Conservation (phyloP, 2,113 vertebrate genomes). For the Lasiurus borealis region DNA sequence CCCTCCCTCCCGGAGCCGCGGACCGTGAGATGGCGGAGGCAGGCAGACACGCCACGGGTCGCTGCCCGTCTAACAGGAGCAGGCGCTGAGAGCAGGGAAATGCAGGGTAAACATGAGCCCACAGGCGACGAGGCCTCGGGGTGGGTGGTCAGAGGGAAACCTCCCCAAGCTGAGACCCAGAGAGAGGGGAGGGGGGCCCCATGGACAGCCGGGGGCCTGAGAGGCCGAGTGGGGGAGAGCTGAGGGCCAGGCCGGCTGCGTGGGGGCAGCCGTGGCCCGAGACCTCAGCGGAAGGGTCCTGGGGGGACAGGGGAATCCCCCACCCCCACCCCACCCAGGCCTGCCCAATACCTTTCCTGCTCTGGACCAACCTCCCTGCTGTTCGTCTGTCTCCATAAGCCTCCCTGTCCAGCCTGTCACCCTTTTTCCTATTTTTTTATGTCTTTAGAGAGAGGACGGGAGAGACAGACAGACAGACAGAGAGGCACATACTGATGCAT, state of each 20-base stretch:
- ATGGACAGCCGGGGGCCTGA: background rate
- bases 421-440: background rate
- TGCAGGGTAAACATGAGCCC: accelerated
- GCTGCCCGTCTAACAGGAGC: background rate
- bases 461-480: no score
- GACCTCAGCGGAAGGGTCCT: background rate
- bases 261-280: background rate
- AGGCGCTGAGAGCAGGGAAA: background rate
- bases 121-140: background rate
- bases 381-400: background rate
- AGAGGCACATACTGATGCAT: background rate
- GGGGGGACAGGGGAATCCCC: background rate
- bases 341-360: background rate
- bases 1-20: background rate
- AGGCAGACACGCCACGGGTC: background rate
- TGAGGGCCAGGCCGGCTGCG: background rate
- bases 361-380: background rate
- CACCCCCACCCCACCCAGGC: background rate
- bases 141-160: background rate
- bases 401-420: background rate
- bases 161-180: background rate
- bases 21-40: background rate
- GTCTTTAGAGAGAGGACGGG: background rate
- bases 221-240: background rate
- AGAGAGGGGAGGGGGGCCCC: background rate